Conservation (phyloP, 2,113 vertebrate species). For the Orthonyx spaldingii region DNA sequence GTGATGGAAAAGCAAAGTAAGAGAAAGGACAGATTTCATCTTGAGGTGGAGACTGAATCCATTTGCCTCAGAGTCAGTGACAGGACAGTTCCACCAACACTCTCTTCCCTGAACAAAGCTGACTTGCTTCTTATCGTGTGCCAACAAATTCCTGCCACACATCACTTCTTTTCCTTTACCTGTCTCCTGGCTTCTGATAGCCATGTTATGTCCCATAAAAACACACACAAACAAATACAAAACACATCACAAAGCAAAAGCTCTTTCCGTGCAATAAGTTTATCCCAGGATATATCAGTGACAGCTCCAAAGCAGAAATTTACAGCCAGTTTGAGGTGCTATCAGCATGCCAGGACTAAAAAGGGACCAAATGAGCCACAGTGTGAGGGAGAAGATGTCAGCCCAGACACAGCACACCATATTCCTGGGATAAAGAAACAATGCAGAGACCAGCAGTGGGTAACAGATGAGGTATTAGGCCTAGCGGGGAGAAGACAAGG, state of each 20-base stretch:
- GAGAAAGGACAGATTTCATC: not conserved
- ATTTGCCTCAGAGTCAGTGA: not conserved
- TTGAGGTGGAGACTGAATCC: not conserved
- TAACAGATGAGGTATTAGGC: constrained; percentile 58
- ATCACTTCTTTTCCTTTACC: not conserved
- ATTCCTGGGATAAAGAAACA: constrained; percentile 29
- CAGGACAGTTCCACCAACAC: not conserved
- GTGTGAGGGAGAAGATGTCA: constrained; percentile 65
- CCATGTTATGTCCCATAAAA: not conserved
- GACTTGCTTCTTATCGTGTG: not conserved
- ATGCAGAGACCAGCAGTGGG: constrained; percentile 15
- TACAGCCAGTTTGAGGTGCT: constrained; percentile 46
- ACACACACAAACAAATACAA: not conserved
- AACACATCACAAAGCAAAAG: not conserved
- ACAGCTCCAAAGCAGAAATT: constrained; percentile 40
- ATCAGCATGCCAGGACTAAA: constrained; percentile 44
- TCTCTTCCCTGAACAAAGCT: not conserved
- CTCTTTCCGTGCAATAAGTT: not conserved
- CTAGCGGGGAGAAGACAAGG: constrained; percentile 38
- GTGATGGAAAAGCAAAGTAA: not conserved
- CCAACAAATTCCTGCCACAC: not conserved
- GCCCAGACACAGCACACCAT: not conserved
- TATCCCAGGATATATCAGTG: constrained; percentile 6
- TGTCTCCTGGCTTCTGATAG: not conserved
- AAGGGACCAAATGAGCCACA: constrained; percentile 55